Evolutionary conservation across 1,140 invertebrate genomes (phyloP).

Genomic region (Cecropterus lyciades): DNA sequence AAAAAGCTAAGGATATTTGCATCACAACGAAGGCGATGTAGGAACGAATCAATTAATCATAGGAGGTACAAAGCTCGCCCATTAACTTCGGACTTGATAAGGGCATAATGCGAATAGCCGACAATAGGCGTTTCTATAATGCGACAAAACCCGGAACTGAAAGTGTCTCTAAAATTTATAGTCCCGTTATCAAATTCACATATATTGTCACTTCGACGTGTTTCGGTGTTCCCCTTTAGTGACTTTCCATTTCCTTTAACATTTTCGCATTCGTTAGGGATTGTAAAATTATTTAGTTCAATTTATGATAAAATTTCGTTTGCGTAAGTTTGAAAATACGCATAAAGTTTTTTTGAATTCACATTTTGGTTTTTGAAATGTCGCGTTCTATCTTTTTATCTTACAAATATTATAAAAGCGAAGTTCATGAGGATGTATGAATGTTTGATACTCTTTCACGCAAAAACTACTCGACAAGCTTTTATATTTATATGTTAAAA

Average conservation of each 20-base stretch:
- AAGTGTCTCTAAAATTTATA: conserved; percentile 53
- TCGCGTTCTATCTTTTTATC: too few species aligned
- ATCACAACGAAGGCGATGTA: conserved; percentile 70
- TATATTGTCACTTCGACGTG: conserved; percentile 48
- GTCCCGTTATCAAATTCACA: conserved; percentile 48
- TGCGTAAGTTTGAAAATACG: too few species aligned
- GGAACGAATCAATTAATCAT: conserved; percentile 76
- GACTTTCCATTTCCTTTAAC: conserved; percentile 46
- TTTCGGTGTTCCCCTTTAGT: conserved; percentile 27
- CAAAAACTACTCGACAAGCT: too few species aligned
- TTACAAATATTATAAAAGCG: too few species aligned
- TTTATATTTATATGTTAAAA: too few species aligned
- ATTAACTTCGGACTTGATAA: conserved; percentile 79
- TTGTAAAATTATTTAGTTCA: not conserved
- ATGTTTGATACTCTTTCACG: too few species aligned
- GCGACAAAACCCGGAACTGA: conserved; percentile 56
- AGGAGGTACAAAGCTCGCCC: conserved; percentile 70
- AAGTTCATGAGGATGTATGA: too few species aligned
- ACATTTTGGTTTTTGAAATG: too few species aligned
- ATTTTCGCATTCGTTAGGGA: not conserved
- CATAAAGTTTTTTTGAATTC: too few species aligned
- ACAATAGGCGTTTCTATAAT: conserved; percentile 60
- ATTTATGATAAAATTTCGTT: not conserved
- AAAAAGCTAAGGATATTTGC: conserved; percentile 72
- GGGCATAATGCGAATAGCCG: conserved; percentile 68